These are phyloP conservation scores for Ellobius talpinus DNA, from an alignment of 2,113 vertebrate species.

Conservation along the genomic window DNA sequence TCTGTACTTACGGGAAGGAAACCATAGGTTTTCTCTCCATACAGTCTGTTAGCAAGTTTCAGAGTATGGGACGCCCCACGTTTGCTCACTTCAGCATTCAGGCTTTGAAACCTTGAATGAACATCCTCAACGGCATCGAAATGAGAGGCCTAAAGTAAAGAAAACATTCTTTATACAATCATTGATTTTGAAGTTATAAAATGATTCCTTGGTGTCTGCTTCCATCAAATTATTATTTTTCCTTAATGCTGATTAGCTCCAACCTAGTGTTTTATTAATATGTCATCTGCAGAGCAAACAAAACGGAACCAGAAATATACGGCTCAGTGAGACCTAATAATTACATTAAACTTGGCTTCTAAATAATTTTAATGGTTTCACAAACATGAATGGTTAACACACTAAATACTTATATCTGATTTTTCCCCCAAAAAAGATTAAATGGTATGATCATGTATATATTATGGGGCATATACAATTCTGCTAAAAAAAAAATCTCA, in stretches of 20 bases:
- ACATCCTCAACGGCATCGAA: slow-evolving; percentile 86
- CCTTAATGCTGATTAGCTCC: background rate
- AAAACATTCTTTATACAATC: background rate
- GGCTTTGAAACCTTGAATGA: slow-evolving; percentile 89
- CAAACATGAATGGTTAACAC: background rate
- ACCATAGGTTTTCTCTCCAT: slow-evolving; percentile 90
- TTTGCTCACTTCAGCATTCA: slow-evolving; percentile 90
- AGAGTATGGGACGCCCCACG: slow-evolving; percentile 88
- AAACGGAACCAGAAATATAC: background rate
- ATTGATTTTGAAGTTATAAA: slow-evolving; percentile 1
- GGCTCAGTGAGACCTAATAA: background rate
- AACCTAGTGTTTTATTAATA: background rate
- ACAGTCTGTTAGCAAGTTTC: slow-evolving; percentile 93
- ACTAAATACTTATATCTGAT: background rate
- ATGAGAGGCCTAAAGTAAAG: slow-evolving; percentile 87
- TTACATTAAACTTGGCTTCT: background rate
- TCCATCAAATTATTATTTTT: background rate
- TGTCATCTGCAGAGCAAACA: background rate
- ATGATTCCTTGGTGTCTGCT: background rate
- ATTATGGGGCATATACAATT: background rate
- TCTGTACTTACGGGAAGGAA: slow-evolving; percentile 90
- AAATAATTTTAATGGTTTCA: background rate
- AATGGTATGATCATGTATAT: background rate
- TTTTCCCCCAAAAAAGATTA: background rate
- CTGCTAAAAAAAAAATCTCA: background rate